Base-by-base conservation (phyloP, 2,888 invertebrate genomes). In the Epinotia ramella region DNA sequence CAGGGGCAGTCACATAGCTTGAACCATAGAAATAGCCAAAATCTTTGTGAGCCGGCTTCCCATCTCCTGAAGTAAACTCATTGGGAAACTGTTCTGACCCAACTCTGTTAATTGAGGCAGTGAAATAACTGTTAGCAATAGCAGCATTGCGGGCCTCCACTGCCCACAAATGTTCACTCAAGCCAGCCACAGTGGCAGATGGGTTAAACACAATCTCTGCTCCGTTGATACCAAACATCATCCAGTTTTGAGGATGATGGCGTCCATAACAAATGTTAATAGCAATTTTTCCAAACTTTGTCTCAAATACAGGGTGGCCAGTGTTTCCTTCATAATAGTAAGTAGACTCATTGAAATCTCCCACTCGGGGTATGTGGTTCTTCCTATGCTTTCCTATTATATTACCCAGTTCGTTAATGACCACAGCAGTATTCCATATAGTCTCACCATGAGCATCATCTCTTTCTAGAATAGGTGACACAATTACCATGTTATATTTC, bases 141-240 rank as follows among this genome's bases (percentile, higher is more conserved):
- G 99, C 99, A 24, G 99, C 99, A 94, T 97, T 98, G 78, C 99
- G 95, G 0, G 99, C 99, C 93, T 99, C 99, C 76, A 99, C 96
- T 3, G 97, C 96, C 99, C 99, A 99, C 74, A 99, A 89, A 0
- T 99, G 99, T 89, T 99, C 99, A 91, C 98, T 98, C 9, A 97
- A 88, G 0, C 94, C 95, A 40, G 96, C 95, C 46, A 95, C 97
- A 83, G 99, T 99, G 1, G 99, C 99, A n/a, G 99, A 99, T 6
- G 99, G 99, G 91, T 99, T 99, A 90, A 99, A 99, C 0, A 99
- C 99, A 80, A 99, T 98, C 95, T 99, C 99, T 1, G 99, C 99
- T 4, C 99, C 99, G 92, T 99, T 99, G 24, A 99, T 86, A 0
- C 98, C 99, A 94, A 98, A 99, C 97, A 98, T 98, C 92, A 99